phyloP scores from a whole-genome alignment of 2,797 vertebrate species.

The Hephaestus fuliginosus region DNA sequence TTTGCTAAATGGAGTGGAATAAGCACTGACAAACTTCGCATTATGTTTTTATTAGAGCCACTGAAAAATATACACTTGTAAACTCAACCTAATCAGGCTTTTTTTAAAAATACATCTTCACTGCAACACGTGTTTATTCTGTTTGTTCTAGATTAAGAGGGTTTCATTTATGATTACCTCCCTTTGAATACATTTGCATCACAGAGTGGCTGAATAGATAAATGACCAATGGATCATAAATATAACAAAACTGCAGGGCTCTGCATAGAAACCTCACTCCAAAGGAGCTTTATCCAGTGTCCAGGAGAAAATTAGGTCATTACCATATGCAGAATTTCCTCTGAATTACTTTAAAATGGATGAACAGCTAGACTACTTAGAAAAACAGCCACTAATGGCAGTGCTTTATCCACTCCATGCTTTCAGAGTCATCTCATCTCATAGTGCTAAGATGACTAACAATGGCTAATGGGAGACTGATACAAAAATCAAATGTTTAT shows the following conservation, averaged over 20 bases:
- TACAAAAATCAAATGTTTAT: constrained; percentile 62
- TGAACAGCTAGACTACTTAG: constrained; percentile 1
- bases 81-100: background rate
- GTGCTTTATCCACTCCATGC: constrained; percentile 83
- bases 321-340: background rate
- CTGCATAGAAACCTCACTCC: background rate
- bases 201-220: constrained; percentile 3
- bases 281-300: background rate
- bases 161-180: background rate
- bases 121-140: background rate
- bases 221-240: constrained; percentile 5
- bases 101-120: constrained; percentile 3
- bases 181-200: background rate
- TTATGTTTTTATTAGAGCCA: constrained; percentile 16
- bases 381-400: constrained; percentile 44
- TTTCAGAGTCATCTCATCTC: constrained; percentile 67
- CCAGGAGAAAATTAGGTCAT: constrained; percentile 7
- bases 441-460: constrained; percentile 68
- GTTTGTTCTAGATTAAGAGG: background rate
- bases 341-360: constrained; percentile 3
- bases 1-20: constrained; percentile 79
- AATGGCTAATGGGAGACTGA: constrained; percentile 76
- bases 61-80: constrained; percentile 14
- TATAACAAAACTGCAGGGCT: background rate
- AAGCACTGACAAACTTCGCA: constrained; percentile 73